Conservation (phyloP, 1,140 invertebrate genomes). For the Drosophila sproati region DNA sequence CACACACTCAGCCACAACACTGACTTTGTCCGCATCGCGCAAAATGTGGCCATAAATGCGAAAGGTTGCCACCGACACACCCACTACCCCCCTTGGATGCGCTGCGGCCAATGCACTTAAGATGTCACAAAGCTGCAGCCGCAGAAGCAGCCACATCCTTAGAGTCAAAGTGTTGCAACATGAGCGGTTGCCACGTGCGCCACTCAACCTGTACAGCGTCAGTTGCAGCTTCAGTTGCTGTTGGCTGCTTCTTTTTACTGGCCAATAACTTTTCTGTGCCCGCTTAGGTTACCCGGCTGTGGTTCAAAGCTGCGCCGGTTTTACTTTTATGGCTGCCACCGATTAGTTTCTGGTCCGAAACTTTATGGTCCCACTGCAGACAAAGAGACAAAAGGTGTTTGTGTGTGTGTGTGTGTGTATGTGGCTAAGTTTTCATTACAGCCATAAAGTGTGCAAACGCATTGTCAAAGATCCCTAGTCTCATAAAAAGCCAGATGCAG, state of each 20-base stretch:
- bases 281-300: constrained; percentile 3
- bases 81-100: background rate
- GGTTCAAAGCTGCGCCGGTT: constrained; percentile 17
- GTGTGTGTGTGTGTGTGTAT: no score
- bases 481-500: background rate
- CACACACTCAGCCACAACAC: background rate
- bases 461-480: background rate
- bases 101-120: constrained; percentile 65
- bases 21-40: constrained; percentile 18
- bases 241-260: constrained; percentile 36
- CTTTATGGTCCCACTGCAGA: constrained; percentile 55
- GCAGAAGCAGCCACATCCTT: constrained; percentile 14
- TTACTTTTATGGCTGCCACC: constrained; percentile 66
- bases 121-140: constrained; percentile 70
- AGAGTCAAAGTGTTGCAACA: constrained; percentile 6
- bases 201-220: constrained; percentile 12
- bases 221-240: constrained; percentile 1
- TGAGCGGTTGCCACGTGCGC: constrained; percentile 58
- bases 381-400: constrained; percentile 8
- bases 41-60: constrained; percentile 28
- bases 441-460: constrained; percentile 7
- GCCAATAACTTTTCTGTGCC: constrained; percentile 57
- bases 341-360: constrained; percentile 63
- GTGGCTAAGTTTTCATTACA: background rate
- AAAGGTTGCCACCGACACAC: background rate